A percentile compares a stretch with the other conserved stretches of the same genome.
phyloP scores from a whole-genome alignment of 23 tunicate species.

The Styela clava region DNA sequence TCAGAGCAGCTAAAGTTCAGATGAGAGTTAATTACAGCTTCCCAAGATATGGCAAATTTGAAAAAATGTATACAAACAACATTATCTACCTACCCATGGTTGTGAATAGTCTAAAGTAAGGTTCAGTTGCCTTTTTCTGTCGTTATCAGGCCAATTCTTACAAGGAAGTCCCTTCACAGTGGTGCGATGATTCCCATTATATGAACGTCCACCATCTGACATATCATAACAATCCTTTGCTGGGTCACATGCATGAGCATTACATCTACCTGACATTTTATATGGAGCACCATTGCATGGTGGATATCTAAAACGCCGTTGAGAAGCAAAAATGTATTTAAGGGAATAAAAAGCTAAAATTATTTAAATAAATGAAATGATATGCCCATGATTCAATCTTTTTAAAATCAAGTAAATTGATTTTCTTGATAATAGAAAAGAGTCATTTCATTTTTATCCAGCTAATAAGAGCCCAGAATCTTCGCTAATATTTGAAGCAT shows the following conservation, averaged over 20 bases:
- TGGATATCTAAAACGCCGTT: background rate
- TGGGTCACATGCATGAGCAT: constrained; percentile 46
- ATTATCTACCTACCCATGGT: too few species aligned
- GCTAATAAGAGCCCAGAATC: too few species aligned
- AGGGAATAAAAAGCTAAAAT: background rate
- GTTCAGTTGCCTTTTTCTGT: background rate
- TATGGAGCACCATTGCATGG: background rate
- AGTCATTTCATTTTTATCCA: too few species aligned
- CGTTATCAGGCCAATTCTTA: background rate
- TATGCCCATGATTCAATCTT: background rate
- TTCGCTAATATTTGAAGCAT: too few species aligned
- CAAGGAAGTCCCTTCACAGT: background rate
- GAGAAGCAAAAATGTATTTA: too few species aligned
- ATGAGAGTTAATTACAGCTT: too few species aligned
- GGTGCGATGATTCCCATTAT: background rate
- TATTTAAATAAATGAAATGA: too few species aligned
- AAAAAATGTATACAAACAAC: too few species aligned
- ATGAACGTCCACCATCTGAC: constrained; percentile 29
- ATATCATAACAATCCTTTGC: constrained; percentile 23
- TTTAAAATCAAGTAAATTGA: too few species aligned
- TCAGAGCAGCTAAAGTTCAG: too few species aligned
- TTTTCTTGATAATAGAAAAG: too few species aligned
- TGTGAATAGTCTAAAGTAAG: background rate
- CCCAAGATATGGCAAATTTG: too few species aligned
- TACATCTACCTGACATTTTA: constrained; percentile 15